phyloP scores from a whole-genome alignment of 2,113 vertebrate genomes.

The Nematolebias whitei region DNA sequence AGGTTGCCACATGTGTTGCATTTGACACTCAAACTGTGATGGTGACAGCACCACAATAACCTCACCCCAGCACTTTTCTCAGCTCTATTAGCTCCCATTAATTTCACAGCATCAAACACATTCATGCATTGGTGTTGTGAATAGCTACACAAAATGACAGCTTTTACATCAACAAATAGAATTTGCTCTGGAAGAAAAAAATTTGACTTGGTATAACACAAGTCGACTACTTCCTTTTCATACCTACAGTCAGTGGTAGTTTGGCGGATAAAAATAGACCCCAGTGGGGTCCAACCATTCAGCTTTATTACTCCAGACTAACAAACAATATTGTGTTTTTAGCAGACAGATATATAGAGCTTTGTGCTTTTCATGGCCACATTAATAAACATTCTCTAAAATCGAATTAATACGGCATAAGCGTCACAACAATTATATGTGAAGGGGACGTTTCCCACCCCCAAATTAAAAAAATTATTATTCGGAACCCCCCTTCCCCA shows the following conservation, averaged over 20 bases:
- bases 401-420: constrained; percentile 22
- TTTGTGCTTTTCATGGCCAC: neutral
- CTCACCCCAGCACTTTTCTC: constrained; percentile 3
- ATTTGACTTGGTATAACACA: constrained; percentile 1
- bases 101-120: constrained; percentile 18
- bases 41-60: constrained; percentile 17
- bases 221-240: constrained; percentile 19
- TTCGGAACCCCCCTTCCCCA: too few species aligned
- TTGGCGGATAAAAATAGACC: constrained; percentile 44
- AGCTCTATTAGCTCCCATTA: constrained; percentile 9
- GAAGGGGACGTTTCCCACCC: too few species aligned
- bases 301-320: constrained; percentile 51
- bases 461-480: too few species aligned
- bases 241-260: constrained; percentile 56
- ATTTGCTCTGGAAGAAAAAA: neutral
- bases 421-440: too few species aligned
- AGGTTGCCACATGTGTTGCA: constrained; percentile 28
- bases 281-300: constrained; percentile 47
- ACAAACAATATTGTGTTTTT: constrained; percentile 46
- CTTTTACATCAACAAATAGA: neutral
- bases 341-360: constrained; percentile 7
- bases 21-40: constrained; percentile 25
- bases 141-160: neutral
- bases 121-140: constrained; percentile 5
- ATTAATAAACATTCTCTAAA: constrained; percentile 13